A percentile compares a stretch with the other conserved stretches of the same genome.
These are phyloP conservation scores for Tapera naevia DNA, from an alignment of 2,797 vertebrate species.

Conservation along the genomic window DNA sequence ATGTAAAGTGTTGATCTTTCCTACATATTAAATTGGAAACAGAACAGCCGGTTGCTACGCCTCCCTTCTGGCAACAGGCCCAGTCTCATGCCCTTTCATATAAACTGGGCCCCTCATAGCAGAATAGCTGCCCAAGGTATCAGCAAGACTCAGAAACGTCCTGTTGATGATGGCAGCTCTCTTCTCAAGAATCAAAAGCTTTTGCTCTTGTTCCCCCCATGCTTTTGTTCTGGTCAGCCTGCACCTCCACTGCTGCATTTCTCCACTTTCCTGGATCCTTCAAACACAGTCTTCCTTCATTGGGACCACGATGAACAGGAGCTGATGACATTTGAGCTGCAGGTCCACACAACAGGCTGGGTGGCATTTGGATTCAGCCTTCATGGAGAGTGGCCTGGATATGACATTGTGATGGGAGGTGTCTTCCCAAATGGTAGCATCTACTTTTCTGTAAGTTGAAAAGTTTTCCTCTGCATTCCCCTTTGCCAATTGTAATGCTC, in stretches of 20 bases:
- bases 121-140: not conserved
- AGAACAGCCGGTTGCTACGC: not conserved
- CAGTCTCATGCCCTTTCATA: not conserved
- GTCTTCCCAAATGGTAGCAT: conserved; percentile 57
- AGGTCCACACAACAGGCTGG: conserved; percentile 78
- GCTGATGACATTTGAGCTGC: conserved; percentile 76
- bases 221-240: not conserved
- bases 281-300: conserved; percentile 54
- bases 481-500: not conserved
- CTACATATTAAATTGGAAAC: conserved; percentile 29
- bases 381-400: conserved; percentile 68
- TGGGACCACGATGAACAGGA: conserved; percentile 79
- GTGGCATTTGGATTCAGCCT: conserved; percentile 80
- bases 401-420: conserved; percentile 81
- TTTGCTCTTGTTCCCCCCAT: conserved; percentile 41
- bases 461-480: not conserved
- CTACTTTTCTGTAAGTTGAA: conserved; percentile 81
- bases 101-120: not conserved
- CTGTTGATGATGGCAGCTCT: not conserved
- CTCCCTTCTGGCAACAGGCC: conserved; percentile 42
- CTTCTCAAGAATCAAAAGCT: not conserved
- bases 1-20: conserved; percentile 46
- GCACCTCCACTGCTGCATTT: conserved; percentile 58
- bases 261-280: conserved; percentile 75
- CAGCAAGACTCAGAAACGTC: not conserved